A percentile compares a stretch with the other conserved stretches of the same genome.
Evolutionary conservation across 2,797 vertebrate genomes (phyloP).

Genomic region (Choloepus didactylus): DNA sequence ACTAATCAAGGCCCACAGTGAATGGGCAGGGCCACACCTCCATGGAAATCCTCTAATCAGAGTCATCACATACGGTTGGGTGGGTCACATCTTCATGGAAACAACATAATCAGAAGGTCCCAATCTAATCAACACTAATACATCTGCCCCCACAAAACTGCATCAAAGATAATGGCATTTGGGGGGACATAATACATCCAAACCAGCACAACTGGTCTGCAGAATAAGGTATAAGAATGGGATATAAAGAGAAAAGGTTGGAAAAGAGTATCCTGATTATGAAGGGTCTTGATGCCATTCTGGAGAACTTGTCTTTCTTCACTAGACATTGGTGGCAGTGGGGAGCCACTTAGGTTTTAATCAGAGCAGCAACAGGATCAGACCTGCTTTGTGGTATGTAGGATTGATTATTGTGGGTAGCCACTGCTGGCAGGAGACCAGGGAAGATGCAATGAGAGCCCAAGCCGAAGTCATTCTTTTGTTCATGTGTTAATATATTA

Average conservation of each 20-base stretch:
- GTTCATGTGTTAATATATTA: neutral
- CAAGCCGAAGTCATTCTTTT: conserved; percentile 15
- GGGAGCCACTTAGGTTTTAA: neutral
- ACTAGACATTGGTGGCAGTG: neutral
- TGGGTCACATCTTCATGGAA: no score
- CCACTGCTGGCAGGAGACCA: neutral
- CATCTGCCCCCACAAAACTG: no score
- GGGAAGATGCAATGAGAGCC: neutral
- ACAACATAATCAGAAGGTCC: no score
- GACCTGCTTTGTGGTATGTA: neutral
- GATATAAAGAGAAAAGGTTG: neutral
- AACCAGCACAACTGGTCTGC: neutral
- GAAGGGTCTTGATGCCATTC: neutral
- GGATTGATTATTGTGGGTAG: neutral
- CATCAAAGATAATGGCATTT: no score
- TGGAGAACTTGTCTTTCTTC: neutral
- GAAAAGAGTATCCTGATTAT: neutral
- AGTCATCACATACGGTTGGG: no score
- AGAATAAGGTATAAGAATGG: neutral
- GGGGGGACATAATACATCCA: no score
- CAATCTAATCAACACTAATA: no score
- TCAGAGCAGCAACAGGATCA: neutral
- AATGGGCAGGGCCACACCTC: no score
- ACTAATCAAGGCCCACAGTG: no score
- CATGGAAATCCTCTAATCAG: no score